These are phyloP conservation scores for Engraulis encrasicolus DNA, from an alignment of 2,113 vertebrate genomes.

Conservation along the genomic window DNA sequence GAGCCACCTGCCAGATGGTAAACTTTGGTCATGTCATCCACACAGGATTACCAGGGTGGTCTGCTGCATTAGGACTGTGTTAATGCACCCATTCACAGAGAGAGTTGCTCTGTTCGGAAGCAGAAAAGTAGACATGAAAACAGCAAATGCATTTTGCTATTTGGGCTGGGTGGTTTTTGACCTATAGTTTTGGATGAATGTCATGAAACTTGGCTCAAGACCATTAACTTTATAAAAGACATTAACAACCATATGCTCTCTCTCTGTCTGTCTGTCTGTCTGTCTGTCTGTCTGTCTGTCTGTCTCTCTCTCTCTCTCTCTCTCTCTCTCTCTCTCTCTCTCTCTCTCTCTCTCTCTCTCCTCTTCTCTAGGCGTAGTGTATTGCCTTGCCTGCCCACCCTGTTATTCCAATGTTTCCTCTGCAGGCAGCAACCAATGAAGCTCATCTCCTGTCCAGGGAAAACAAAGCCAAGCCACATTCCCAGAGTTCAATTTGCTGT, in stretches of 20 bases:
- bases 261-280: too few relatives aligned
- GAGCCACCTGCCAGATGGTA: conserved; percentile 33
- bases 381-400: conserved; percentile 48
- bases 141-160: conserved; percentile 29
- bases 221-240: conserved; percentile 6
- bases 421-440: conserved; percentile 76
- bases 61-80: conserved; percentile 20
- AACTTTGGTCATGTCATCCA: conserved; percentile 37
- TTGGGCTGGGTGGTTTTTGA: conserved; percentile 35
- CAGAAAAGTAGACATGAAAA: conserved; percentile 43
- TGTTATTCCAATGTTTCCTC: conserved; percentile 68
- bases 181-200: conserved; percentile 25
- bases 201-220: neutral
- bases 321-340: conserved; percentile 50
- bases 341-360: conserved; percentile 43
- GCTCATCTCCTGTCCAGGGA: conserved; percentile 82
- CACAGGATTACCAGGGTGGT: conserved; percentile 46
- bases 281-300: too few relatives aligned
- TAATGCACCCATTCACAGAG: conserved; percentile 26
- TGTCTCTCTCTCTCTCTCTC: too few relatives aligned
- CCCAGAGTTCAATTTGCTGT: conserved; percentile 84
- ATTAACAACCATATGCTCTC: neutral
- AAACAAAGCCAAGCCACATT: conserved; percentile 83
- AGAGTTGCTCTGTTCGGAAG: conserved; percentile 42
- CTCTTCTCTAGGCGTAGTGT: conserved; percentile 40